A percentile compares a stretch with the other conserved stretches of the same genome.
Conservation (phyloP, 1,140 invertebrate species). For the Cyclina sinensis region DNA sequence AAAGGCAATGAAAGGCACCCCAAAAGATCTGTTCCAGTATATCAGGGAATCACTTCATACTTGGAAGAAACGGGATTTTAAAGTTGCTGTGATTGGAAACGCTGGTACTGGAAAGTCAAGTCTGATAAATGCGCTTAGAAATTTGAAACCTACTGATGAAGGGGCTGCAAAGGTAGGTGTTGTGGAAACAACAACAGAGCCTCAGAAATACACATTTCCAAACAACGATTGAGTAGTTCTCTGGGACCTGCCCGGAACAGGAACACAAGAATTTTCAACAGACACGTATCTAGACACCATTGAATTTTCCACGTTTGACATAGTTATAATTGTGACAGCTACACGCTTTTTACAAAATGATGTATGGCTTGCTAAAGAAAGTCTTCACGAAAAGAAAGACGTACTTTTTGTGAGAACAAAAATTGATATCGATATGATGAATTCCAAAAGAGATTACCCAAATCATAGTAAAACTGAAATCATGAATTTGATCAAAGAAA, state of each 20-base stretch:
- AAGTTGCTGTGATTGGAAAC: slow-evolving; percentile 46
- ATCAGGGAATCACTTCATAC: too few species aligned
- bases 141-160: neutral
- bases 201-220: neutral
- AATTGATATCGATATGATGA: neutral
- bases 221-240: neutral
- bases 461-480: neutral
- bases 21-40: too few species aligned
- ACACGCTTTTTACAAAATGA: neutral
- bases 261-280: neutral
- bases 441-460: neutral
- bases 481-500: neutral
- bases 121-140: slow-evolving; percentile 32
- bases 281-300: neutral
- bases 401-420: neutral
- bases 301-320: neutral
- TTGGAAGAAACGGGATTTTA: neutral
- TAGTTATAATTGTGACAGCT: neutral
- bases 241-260: neutral
- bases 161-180: neutral
- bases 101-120: slow-evolving; percentile 59
- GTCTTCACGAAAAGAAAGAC: neutral
- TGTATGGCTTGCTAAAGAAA: neutral
- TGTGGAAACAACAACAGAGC: neutral
- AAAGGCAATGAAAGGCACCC: too few species aligned